These are phyloP conservation scores for Myiozetetes cayanensis DNA, from an alignment of 2,113 vertebrate species.

Conservation along the genomic window DNA sequence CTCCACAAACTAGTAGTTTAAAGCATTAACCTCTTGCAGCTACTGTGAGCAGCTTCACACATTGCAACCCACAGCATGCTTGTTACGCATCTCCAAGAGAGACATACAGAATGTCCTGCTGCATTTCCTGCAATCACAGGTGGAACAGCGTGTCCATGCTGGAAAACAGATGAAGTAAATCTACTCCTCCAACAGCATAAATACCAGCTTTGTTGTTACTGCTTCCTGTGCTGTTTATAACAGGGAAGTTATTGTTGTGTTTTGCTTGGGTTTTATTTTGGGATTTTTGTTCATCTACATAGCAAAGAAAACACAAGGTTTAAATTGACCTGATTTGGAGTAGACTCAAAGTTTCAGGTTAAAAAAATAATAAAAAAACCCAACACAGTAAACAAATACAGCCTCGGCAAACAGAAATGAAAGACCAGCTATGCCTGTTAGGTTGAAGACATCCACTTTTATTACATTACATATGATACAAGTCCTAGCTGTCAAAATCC, in stretches of 20 bases:
- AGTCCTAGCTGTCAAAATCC: constrained; percentile 78
- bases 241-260: background rate
- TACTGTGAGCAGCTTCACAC: background rate
- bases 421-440: constrained; percentile 66
- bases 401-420: background rate
- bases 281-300: background rate
- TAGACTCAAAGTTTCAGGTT: background rate
- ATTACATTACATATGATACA: constrained; percentile 78
- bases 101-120: background rate
- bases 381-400: background rate
- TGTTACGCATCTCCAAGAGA: background rate
- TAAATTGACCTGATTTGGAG: background rate
- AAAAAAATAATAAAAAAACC: background rate
- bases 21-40: background rate
- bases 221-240: background rate
- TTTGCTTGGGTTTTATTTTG: background rate
- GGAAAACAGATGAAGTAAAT: background rate
- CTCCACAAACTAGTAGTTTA: background rate
- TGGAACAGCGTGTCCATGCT: background rate
- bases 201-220: background rate
- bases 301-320: background rate
- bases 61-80: background rate
- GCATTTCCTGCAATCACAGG: background rate
- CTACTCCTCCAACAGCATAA: background rate
- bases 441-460: constrained; percentile 63